phyloP scores from a whole-genome alignment of 2,113 vertebrate species.

The Xenus cinereus region DNA sequence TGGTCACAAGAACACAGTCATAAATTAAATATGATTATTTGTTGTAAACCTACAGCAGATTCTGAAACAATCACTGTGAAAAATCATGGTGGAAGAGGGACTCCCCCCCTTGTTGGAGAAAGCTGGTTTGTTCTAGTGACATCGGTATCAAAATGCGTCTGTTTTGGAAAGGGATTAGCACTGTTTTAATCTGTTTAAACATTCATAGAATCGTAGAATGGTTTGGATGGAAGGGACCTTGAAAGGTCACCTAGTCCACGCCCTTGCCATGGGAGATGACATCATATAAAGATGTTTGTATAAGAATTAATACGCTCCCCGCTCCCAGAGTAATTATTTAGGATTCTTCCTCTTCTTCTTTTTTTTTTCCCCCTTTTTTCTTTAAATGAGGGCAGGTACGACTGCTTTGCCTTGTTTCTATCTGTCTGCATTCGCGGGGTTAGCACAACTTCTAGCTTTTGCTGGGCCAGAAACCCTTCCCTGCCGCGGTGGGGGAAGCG shows the following conservation, averaged over 20 bases:
- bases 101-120: not conserved
- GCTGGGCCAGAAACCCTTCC: accelerated
- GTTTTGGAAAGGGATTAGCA: not conserved
- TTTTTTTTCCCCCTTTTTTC: not conserved
- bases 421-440: not conserved
- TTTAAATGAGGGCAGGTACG: too few relatives aligned
- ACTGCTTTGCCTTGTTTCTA: not conserved
- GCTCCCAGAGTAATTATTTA: not conserved
- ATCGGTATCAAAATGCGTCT: not conserved
- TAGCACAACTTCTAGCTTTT: not conserved
- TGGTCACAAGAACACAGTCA: not conserved
- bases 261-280: not conserved
- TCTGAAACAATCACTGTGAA: not conserved
- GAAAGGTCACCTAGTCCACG: not conserved
- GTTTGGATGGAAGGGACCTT: not conserved
- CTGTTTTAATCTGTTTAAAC: not conserved
- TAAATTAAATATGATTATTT: not conserved
- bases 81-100: not conserved
- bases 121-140: not conserved
- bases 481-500: accelerated
- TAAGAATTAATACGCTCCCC: not conserved
- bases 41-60: not conserved
- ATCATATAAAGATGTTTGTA: not conserved
- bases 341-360: too few relatives aligned
- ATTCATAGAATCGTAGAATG: not conserved